A percentile compares a stretch with the other conserved stretches of the same genome.
Conservation (phyloP, 2,113 vertebrate species). For the Dicerorhinus sumatrensis region DNA sequence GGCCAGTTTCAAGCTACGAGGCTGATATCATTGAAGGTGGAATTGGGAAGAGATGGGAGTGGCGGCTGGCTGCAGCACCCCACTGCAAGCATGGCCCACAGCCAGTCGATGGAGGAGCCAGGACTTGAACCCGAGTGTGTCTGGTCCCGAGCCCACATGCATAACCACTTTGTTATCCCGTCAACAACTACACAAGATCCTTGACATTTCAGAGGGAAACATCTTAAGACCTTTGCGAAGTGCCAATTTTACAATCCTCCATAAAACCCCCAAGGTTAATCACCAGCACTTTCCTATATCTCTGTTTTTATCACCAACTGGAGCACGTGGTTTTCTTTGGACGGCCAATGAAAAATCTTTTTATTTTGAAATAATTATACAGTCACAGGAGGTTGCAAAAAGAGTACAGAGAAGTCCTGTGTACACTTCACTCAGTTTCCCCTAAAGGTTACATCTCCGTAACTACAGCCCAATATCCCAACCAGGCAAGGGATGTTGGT, state of each 20-base stretch:
- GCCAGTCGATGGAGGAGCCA: background rate
- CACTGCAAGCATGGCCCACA: fast-evolving
- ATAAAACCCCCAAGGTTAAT: conserved; percentile 13
- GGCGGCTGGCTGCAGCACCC: background rate
- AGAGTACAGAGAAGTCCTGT: background rate
- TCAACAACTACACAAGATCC: background rate
- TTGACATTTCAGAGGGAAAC: background rate
- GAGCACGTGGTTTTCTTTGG: conserved; percentile 19
- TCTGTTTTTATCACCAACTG: conserved; percentile 4
- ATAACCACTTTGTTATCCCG: background rate
- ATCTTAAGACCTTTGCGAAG: background rate
- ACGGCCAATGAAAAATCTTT: background rate
- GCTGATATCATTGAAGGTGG: too few relatives aligned
- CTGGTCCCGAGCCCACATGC: conserved; percentile 50
- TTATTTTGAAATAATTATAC: conserved; percentile 24
- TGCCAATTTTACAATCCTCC: background rate
- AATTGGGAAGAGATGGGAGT: background rate
- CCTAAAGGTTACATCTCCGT: background rate
- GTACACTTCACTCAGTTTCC: background rate
- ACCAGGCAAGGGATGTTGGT: background rate
- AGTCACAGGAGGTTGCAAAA: background rate
- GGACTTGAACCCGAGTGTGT: background rate
- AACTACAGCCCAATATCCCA: background rate
- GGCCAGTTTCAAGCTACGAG: background rate
- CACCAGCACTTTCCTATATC: background rate